A percentile compares a stretch with the other conserved stretches of the same genome.
Conservation (phyloP, 1,140 invertebrate genomes). For the Drosophila athabasca region DNA sequence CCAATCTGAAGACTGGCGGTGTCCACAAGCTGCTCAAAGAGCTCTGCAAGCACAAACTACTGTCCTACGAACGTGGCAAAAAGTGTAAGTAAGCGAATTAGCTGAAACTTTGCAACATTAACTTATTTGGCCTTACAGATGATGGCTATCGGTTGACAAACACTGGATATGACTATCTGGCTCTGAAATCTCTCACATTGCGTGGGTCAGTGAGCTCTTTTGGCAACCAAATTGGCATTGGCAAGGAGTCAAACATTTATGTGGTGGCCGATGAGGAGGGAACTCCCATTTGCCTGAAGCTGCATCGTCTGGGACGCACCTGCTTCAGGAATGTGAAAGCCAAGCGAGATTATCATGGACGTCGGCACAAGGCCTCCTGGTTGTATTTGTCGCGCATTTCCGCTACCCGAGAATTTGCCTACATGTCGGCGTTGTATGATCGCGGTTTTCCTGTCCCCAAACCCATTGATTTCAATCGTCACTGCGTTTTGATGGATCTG, state of each 20-base stretch:
- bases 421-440: constrained; percentile 97
- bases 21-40: constrained; percentile 96
- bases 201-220: constrained; percentile 92
- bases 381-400: constrained; percentile 98
- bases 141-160: constrained; percentile 99
- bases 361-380: constrained; percentile 96
- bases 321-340: constrained; percentile 98
- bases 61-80: constrained; percentile 96
- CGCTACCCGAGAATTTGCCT: constrained; percentile 98
- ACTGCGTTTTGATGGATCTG: constrained; percentile 98
- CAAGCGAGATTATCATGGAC: constrained; percentile 98
- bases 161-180: constrained; percentile 98
- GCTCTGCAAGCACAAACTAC: constrained; percentile 94
- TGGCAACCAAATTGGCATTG: constrained; percentile 99
- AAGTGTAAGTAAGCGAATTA: constrained; percentile 88
- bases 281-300: constrained; percentile 92
- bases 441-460: constrained; percentile 97
- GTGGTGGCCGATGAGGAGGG: constrained; percentile 92
- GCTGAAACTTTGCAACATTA: constrained; percentile 1
- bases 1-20: constrained; percentile 96
- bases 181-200: constrained; percentile 93
- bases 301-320: constrained; percentile 96
- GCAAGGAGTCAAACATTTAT: constrained; percentile 98
- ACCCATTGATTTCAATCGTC: constrained; percentile 97
- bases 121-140: constrained; percentile 85